phyloP scores from a whole-genome alignment of 2,797 vertebrate species.

The Danio jaintianensis region DNA sequence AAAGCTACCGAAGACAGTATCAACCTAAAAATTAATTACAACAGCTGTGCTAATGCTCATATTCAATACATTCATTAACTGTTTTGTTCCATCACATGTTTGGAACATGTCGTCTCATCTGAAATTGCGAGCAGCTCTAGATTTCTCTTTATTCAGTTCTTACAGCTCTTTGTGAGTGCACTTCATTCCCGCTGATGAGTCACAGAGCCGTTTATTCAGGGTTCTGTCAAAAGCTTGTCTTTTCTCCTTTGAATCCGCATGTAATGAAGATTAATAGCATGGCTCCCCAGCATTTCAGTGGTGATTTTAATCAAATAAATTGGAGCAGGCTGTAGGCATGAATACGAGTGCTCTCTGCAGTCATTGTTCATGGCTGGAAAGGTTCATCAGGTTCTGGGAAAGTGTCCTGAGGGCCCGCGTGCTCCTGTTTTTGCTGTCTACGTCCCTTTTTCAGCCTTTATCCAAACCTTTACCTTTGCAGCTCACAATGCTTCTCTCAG shows the following conservation, averaged over 20 bases:
- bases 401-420: slow-evolving; percentile 9
- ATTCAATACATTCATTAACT: slow-evolving; percentile 35
- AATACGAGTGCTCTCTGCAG: slow-evolving; percentile 9
- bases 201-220: slow-evolving; percentile 58
- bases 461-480: neutral
- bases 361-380: slow-evolving; percentile 47
- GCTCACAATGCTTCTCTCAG: neutral
- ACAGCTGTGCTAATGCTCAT: slow-evolving; percentile 16
- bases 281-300: slow-evolving; percentile 43
- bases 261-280: slow-evolving; percentile 63
- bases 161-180: slow-evolving; percentile 20
- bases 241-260: slow-evolving; percentile 25
- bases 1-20: slow-evolving; percentile 8
- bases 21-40: slow-evolving; percentile 36
- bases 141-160: slow-evolving; percentile 41
- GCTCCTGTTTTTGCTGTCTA: neutral
- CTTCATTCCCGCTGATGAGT: slow-evolving; percentile 54
- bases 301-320: slow-evolving; percentile 56
- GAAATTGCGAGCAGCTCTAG: slow-evolving; percentile 19
- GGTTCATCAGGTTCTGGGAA: slow-evolving; percentile 54
- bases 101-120: slow-evolving; percentile 25
- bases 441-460: neutral
- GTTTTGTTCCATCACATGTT: slow-evolving; percentile 5
- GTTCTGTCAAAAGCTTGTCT: slow-evolving; percentile 52
- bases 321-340: slow-evolving; percentile 27